phyloP scores from a whole-genome alignment of 2,113 vertebrate species.

The Propithecus coquereli region DNA sequence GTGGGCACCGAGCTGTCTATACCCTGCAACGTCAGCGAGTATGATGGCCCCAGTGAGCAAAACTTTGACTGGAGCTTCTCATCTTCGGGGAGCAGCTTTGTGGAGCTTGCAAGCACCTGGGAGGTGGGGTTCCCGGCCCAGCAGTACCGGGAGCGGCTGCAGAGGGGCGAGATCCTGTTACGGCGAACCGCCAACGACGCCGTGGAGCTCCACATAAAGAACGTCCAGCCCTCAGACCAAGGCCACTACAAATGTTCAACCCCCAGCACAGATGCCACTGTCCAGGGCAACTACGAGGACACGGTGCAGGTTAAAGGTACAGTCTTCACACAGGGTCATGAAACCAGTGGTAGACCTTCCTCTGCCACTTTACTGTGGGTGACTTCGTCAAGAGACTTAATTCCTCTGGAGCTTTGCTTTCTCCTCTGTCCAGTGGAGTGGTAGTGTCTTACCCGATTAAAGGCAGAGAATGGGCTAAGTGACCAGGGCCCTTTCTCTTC shows the following conservation, averaged over 20 bases:
- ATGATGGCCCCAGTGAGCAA: conserved; percentile 92
- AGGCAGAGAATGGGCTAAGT: neutral
- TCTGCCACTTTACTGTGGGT: neutral
- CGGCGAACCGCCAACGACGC: conserved; percentile 83
- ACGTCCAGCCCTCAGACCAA: conserved; percentile 84
- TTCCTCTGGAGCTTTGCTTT: neutral
- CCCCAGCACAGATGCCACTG: conserved; percentile 92
- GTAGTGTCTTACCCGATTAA: neutral
- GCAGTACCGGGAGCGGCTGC: conserved; percentile 83
- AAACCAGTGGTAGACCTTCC: neutral
- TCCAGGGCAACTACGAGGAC: conserved; percentile 93
- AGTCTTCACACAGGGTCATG: conserved; percentile 60
- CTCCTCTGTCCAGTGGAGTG: neutral
- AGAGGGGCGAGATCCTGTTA: conserved; percentile 84
- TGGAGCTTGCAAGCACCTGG: conserved; percentile 91
- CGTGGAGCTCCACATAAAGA: conserved; percentile 89
- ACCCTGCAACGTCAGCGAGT: conserved; percentile 90
- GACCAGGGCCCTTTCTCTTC: neutral
- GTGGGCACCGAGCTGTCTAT: conserved; percentile 89
- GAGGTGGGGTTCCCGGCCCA: conserved; percentile 86
- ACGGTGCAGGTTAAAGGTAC: conserved; percentile 91
- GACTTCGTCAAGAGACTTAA: neutral
- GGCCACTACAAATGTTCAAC: conserved; percentile 91
- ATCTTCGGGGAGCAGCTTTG: neutral
- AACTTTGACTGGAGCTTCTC: conserved; percentile 94